Conservation (phyloP, 1,140 invertebrate genomes). For the Diprion similis region DNA sequence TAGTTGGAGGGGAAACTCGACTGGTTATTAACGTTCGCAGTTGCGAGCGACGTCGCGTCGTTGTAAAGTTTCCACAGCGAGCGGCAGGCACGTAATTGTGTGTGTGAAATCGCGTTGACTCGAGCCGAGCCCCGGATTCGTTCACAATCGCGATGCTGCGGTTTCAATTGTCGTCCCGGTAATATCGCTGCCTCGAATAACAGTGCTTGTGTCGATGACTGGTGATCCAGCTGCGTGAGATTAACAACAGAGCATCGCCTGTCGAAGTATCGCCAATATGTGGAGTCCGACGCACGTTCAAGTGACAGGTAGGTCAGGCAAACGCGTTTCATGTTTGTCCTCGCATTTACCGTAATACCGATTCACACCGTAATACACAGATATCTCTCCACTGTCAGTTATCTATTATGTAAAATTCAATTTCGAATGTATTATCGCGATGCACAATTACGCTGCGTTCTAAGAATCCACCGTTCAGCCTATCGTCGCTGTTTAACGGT, state of each 20-base stretch:
- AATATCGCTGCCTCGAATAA: too few species aligned
- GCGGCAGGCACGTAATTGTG: background rate
- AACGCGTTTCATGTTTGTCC: constrained; percentile 2
- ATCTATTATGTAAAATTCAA: too few species aligned
- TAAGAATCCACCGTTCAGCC: too few species aligned
- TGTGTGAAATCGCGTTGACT: background rate
- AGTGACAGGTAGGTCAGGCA: constrained; percentile 69
- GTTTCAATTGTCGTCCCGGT: too few species aligned
- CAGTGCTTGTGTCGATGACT: too few species aligned
- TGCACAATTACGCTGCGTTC: too few species aligned
- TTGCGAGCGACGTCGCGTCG: background rate
- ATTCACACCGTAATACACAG: background rate
- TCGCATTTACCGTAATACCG: constrained; percentile 15
- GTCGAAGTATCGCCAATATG: constrained; percentile 60
- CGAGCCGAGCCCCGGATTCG: too few species aligned
- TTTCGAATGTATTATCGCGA: too few species aligned
- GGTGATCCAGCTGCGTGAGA: too few species aligned
- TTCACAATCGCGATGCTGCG: too few species aligned
- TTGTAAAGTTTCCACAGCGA: background rate
- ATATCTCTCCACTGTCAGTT: background rate
- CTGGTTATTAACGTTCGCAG: background rate
- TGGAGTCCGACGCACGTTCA: constrained; percentile 87
- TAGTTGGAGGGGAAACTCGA: background rate
- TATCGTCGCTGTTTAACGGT: too few species aligned
- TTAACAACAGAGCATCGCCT: background rate